Percentiles rank a stretch among this genome's conserved stretches.
Evolutionary conservation across 1,140 invertebrate species (phyloP).

Genomic region (Antheraea mylitta): DNA sequence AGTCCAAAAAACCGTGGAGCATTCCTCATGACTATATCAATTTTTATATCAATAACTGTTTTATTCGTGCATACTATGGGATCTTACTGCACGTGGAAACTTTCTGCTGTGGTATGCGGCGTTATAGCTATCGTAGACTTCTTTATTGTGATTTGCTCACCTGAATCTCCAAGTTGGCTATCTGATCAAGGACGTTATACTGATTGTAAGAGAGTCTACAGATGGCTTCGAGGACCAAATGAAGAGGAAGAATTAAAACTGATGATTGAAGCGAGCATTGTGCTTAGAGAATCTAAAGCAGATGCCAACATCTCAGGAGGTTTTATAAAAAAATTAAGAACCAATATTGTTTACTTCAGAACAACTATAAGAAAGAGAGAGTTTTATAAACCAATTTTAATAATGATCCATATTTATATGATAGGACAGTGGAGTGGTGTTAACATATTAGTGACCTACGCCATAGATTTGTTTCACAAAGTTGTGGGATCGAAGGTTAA

Average conservation of each 20-base stretch:
- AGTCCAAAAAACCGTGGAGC: constrained; percentile 20
- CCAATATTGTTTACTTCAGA: constrained; percentile 17
- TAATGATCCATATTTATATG: constrained; percentile 36
- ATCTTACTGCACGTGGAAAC: constrained; percentile 31
- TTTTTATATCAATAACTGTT: constrained; percentile 29
- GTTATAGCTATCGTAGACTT: constrained; percentile 27
- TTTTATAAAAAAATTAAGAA: constrained; percentile 19
- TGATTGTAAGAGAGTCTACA: constrained; percentile 32
- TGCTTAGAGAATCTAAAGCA: constrained; percentile 16
- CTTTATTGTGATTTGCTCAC: constrained; percentile 33
- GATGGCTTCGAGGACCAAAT: constrained; percentile 39
- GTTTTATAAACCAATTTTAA: constrained; percentile 35
- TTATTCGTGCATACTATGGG: constrained; percentile 33
- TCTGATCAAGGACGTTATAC: constrained; percentile 35
- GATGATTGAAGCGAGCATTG: constrained; percentile 33
- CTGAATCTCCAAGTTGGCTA: constrained; percentile 44
- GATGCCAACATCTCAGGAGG: constrained; percentile 1
- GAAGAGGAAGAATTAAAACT: constrained; percentile 35
- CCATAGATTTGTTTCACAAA: constrained; percentile 26
- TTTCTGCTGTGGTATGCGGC: constrained; percentile 28
- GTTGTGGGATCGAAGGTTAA: constrained; percentile 23
- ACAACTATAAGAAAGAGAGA: constrained; percentile 28
- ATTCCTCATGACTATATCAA: constrained; percentile 35
- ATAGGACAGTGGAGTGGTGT: constrained; percentile 33
- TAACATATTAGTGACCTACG: constrained; percentile 29